Evolutionary conservation across 2,113 vertebrate species (phyloP).

Genomic region (Myodes glareolus): DNA sequence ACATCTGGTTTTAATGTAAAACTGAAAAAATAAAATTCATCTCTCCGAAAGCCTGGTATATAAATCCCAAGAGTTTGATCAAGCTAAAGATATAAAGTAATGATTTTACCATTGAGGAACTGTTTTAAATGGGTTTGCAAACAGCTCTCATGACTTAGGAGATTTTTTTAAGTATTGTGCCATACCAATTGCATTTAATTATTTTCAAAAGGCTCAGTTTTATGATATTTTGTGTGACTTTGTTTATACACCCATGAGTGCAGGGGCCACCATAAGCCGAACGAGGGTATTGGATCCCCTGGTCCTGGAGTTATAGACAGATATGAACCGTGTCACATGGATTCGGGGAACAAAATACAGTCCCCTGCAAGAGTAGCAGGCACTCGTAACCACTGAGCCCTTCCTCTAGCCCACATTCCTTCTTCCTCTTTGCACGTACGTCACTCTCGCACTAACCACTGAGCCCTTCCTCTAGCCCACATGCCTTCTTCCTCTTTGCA

Average conservation of each 20-base stretch:
- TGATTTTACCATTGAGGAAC: neutral
- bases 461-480: too few species aligned
- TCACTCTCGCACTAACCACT: neutral
- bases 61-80: neutral
- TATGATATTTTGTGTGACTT: neutral
- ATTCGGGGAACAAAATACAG: neutral
- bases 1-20: neutral
- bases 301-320: neutral
- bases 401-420: neutral
- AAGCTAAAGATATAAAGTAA: neutral
- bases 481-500: too few species aligned
- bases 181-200: neutral
- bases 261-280: neutral
- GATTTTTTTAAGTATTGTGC: neutral
- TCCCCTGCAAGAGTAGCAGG: neutral
- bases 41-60: neutral
- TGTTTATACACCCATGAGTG: neutral
- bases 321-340: neutral
- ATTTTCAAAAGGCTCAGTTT: neutral
- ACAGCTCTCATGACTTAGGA: neutral
- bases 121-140: neutral
- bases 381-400: neutral
- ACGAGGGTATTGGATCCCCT: neutral
- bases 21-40: neutral
- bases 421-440: neutral